phyloP scores from a whole-genome alignment of 2,797 vertebrate species.

The Sebastiscus albofasciatus region DNA sequence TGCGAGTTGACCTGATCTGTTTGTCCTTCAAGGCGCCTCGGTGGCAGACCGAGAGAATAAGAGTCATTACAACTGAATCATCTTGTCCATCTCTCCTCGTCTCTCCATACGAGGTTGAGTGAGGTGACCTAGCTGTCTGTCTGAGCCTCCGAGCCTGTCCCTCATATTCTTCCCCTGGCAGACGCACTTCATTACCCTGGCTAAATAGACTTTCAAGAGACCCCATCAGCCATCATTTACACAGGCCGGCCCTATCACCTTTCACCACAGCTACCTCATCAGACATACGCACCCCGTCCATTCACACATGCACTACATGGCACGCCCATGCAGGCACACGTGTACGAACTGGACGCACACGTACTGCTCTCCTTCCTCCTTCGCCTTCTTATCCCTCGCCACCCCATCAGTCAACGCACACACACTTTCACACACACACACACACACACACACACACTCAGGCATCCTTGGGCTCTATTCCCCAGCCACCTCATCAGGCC shows the following conservation, averaged over 20 bases:
- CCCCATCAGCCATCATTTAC: constrained; percentile 72
- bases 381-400: constrained; percentile 35
- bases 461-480: constrained; percentile 57
- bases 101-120: constrained; percentile 57
- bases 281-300: constrained; percentile 38
- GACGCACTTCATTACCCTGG: constrained; percentile 76
- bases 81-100: constrained; percentile 51
- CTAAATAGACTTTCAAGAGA: constrained; percentile 80
- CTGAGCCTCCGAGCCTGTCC: constrained; percentile 53
- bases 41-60: constrained; percentile 33
- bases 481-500: constrained; percentile 74
- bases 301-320: constrained; percentile 32
- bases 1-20: constrained; percentile 36
- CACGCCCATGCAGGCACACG: constrained; percentile 24
- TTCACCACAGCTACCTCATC: constrained; percentile 64
- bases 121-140: constrained; percentile 67
- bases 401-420: constrained; percentile 50
- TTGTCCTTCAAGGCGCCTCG: constrained; percentile 40
- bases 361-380: not conserved
- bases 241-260: constrained; percentile 63
- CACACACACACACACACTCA: constrained; percentile 15
- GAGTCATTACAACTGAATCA: constrained; percentile 62
- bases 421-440: not conserved
- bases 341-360: not conserved
- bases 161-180: constrained; percentile 69